Evolutionary conservation across 1,140 invertebrate species (phyloP), one percentile per base, ranked within the genome.

Genomic region (Zaprionus capensis): DNA sequence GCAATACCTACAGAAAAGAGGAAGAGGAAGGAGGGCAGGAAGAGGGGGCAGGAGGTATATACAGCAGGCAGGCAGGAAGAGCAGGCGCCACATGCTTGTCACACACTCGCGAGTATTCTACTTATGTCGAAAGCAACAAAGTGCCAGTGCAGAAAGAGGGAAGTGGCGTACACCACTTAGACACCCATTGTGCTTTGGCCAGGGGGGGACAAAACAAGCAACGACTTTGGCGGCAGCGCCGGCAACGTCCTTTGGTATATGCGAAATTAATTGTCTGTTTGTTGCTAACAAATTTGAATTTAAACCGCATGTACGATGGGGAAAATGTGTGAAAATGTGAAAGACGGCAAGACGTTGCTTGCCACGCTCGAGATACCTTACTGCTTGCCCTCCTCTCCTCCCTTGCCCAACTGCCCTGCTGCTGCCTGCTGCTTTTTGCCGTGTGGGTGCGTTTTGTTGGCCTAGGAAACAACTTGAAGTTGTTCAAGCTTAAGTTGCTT

Each of bases 221-320:
- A 79, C 72, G 79, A 77, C 76, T 82, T 68, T 68, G 24, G 24
- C 24, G 3, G 24, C 24, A 24, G 24, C 28, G 56, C 31, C 31
- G 70, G 78, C 83, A 78, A 46, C 83, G 78, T 87, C 73, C 76
- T 83, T 51, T 75, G 70, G 72, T 76, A 90, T 88, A 90, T 90
- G 85, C 85, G 81, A 90, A 90, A 90, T 90, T 90, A 90, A 90
- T 90, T 90, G 85, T 90, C 81, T 82, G 82, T 85, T 90, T 90
- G 85, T 88, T 88, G 85, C 85, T 75, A 90, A 88, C 82, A 91
- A 90, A 90, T 90, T 90, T 90, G 86, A 90, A 90, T 90, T 88
- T 88, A 85, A 90, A 90, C 85, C 85, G 81, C 85, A 88, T 81
- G 74, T 70, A 84, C 66, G 59, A 57, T 69, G 64, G 62, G 61